phyloP scores from a whole-genome alignment of 2,113 vertebrate genomes.

The Loxodonta africana region DNA sequence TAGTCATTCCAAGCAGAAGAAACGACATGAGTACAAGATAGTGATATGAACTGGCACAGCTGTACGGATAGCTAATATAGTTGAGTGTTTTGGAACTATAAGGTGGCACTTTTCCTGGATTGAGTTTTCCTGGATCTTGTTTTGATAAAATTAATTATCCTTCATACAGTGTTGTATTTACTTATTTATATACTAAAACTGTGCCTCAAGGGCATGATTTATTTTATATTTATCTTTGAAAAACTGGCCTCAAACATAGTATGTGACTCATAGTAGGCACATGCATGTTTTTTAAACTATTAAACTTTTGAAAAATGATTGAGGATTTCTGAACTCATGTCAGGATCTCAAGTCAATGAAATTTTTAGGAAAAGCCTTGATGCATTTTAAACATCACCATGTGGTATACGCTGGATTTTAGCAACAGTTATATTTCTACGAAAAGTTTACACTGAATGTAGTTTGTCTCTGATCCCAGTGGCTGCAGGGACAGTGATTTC shows the following conservation, averaged over 20 bases:
- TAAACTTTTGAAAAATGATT: neutral
- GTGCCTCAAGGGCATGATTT: neutral
- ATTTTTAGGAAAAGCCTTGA: neutral
- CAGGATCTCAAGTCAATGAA: neutral
- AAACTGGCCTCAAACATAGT: neutral
- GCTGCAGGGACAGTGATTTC: neutral
- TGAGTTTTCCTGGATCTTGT: neutral
- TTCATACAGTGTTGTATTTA: neutral
- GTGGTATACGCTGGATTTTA: neutral
- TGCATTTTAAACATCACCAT: neutral
- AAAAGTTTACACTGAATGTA: neutral
- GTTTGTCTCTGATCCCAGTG: neutral
- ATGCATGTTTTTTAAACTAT: neutral
- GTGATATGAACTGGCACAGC: neutral
- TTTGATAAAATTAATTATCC: conserved; percentile 29
- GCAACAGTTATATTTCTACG: neutral
- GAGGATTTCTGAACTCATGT: neutral
- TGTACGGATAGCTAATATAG: neutral
- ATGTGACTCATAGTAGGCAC: neutral
- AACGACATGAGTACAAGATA: neutral
- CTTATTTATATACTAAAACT: neutral
- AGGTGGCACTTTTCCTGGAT: neutral
- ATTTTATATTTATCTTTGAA: conserved; percentile 39
- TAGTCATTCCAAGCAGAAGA: conserved; percentile 2
- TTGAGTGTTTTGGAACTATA: neutral